Evolutionary conservation across 1,140 invertebrate genomes (phyloP), one percentile per base, ranked within the genome.

Genomic region (Brachionus manjavacas): DNA sequence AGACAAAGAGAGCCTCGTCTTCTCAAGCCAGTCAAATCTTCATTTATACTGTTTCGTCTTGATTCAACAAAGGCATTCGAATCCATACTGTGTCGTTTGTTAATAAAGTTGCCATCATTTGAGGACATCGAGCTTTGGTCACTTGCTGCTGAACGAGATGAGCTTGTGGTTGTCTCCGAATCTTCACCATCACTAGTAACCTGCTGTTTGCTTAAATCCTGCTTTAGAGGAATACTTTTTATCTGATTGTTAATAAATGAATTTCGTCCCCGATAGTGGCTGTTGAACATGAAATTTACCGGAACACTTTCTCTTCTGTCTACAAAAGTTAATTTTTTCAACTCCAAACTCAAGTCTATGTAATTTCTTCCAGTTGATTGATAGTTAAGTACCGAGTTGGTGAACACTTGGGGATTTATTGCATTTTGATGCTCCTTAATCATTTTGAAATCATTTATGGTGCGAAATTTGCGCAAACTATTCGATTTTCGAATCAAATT

Each of bases 381-480:
- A 74, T 41, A 20, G 41, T 41, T 39, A 41, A 72, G 39, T 4
- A 72, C 39, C 2, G 68, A 72, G 43, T 72, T 72, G 1, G 35
- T 41, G 8, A 72, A 72, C 9, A 41, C 31, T 72, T 72, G 68
- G 8, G 28, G 20, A 41, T 72, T 35, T 9, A 72, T 7, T 39
- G 49, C 7, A 3, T 76, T 16, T 76, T 76, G 72, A 49, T 76
- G 72, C 16, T 76, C 72, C 16, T 76, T 43, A 7, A 76, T 23
- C 39, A 76, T 76, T 76, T 76, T 76, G 46, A 76, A 76, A 76
- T 76, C 72, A 35, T 76, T 76, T 52, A 76, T 76, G 4, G 72
- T 76, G 46, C 72, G 39, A 28, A 72, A 72, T 72, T 41, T 72
- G 20, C 68, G 68, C 39, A 72, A 41, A 41, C 68, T 72, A 16